Evolutionary conservation across 2,888 invertebrate species (phyloP).

Genomic region (Celastrina argiolus): DNA sequence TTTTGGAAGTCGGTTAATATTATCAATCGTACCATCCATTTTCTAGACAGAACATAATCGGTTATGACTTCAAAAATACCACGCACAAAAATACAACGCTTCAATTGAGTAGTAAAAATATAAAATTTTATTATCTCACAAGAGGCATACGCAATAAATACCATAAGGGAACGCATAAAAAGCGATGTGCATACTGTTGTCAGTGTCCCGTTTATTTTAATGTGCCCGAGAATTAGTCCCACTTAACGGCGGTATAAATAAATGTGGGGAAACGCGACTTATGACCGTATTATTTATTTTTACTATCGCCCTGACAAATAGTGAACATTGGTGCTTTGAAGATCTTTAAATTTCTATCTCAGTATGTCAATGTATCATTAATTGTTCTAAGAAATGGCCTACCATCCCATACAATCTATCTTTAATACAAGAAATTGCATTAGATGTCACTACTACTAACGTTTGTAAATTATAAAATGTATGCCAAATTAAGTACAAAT

Average conservation of each 20-base stretch:
- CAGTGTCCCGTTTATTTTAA: slow-evolving; percentile 50
- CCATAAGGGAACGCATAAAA: slow-evolving; percentile 60
- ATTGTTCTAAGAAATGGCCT: too few species aligned
- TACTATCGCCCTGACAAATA: slow-evolving; percentile 43
- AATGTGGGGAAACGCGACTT: slow-evolving; percentile 41
- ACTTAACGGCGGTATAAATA: slow-evolving; percentile 60
- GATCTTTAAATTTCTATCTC: slow-evolving; percentile 10
- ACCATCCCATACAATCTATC: too few species aligned
- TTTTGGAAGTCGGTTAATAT: too few species aligned
- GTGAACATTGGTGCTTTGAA: slow-evolving; percentile 29
- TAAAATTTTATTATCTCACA: slow-evolving; percentile 52
- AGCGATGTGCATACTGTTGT: slow-evolving; percentile 59
- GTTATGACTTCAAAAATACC: not conserved
- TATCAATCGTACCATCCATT: too few species aligned
- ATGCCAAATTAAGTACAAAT: too few species aligned
- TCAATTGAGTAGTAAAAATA: slow-evolving; percentile 35
- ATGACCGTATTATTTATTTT: slow-evolving; percentile 40
- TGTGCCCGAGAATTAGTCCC: slow-evolving; percentile 60
- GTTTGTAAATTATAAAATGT: too few species aligned
- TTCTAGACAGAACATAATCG: not conserved
- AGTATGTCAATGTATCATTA: not conserved
- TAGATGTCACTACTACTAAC: too few species aligned
- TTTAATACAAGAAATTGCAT: too few species aligned
- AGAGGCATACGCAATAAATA: slow-evolving; percentile 66
- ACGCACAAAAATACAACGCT: slow-evolving; percentile 6